Percentiles rank a stretch among this genome's conserved stretches.
These are phyloP conservation scores for Ammospiza caudacuta DNA, from an alignment of 2,113 vertebrate species.

Conservation along the genomic window DNA sequence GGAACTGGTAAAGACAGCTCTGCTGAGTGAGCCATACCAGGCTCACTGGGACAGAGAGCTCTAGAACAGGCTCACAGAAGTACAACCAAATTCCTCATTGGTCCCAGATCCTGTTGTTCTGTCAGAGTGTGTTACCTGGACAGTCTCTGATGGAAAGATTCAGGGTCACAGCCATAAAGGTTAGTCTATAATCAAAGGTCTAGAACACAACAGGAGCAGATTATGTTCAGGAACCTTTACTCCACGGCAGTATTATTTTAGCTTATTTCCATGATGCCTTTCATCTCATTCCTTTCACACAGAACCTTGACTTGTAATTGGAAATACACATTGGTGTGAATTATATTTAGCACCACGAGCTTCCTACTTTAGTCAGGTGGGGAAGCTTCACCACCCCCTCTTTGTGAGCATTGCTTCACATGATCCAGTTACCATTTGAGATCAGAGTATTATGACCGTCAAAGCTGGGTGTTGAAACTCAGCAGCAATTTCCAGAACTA, in stretches of 20 bases:
- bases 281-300: background rate
- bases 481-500: slow-evolving; percentile 27
- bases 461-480: background rate
- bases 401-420: background rate
- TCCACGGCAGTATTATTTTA: background rate
- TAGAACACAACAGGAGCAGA: slow-evolving; percentile 29
- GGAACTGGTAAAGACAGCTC: background rate
- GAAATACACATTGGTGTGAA: background rate
- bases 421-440: background rate
- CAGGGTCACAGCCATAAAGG: background rate
- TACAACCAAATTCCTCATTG: background rate
- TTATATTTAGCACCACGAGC: slow-evolving; percentile 14
- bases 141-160: background rate
- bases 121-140: background rate
- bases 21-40: background rate
- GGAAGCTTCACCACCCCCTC: background rate
- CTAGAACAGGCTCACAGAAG: background rate
- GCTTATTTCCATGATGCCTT: background rate
- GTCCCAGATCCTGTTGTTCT: background rate
- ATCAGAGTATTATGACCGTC: slow-evolving; percentile 5
- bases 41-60: background rate
- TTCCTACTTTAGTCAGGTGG: background rate
- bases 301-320: background rate
- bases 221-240: background rate
- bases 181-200: slow-evolving; percentile 16